Percentiles rank a stretch among this genome's conserved stretches.
These are phyloP conservation scores for Paramormyrops kingsleyae DNA, from an alignment of 2,113 vertebrate genomes.

Conservation along the genomic window DNA sequence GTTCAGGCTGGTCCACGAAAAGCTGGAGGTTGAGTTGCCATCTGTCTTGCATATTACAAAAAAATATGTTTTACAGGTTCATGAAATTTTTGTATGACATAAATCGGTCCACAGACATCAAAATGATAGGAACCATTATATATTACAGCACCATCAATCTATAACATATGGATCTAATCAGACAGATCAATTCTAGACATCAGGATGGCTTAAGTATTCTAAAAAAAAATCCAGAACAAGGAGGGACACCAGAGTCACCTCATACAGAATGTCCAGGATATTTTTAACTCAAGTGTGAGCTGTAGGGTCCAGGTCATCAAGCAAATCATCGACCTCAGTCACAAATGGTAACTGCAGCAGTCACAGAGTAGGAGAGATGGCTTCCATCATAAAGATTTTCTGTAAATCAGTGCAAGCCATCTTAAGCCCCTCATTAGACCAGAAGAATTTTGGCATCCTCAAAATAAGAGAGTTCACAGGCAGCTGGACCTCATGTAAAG, in stretches of 20 bases:
- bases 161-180: neutral
- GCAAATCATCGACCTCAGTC: constrained; percentile 42
- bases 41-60: neutral
- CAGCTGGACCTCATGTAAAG: neutral
- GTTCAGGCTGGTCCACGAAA: neutral
- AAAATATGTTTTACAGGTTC: neutral
- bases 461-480: neutral
- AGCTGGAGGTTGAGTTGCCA: neutral
- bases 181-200: neutral
- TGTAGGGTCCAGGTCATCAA: constrained; percentile 9
- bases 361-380: neutral
- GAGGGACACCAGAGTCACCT: constrained; percentile 18
- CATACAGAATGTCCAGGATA: constrained; percentile 34
- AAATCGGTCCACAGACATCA: neutral
- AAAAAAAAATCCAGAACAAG: neutral
- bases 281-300: constrained; percentile 40
- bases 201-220: neutral
- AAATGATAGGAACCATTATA: neutral
- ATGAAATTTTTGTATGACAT: neutral
- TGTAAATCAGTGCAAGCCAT: neutral
- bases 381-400: neutral
- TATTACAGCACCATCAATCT: neutral
- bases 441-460: neutral
- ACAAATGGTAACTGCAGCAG: constrained; percentile 31
- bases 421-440: neutral